A percentile compares a stretch with the other conserved stretches of the same genome.
Evolutionary conservation across 2,888 invertebrate species (phyloP).

Genomic region (Eurytoma adleriae): DNA sequence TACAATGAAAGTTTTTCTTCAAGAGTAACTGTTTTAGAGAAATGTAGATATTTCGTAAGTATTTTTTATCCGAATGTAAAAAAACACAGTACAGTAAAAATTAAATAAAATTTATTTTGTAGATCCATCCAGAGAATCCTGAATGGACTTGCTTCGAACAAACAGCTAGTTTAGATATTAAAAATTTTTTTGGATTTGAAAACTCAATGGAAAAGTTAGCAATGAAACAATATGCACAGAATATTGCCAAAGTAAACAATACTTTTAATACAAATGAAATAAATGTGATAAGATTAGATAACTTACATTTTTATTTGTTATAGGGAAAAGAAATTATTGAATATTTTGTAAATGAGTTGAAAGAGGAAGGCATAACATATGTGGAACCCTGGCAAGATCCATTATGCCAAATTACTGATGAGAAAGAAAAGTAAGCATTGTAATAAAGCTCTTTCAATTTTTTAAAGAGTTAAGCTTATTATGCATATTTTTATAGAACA

Average conservation of each 20-base stretch:
- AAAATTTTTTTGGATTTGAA: constrained; percentile 96
- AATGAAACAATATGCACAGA: constrained; percentile 95
- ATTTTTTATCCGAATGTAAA: constrained; percentile 1
- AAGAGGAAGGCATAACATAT: constrained; percentile 84
- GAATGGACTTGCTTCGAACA: constrained; percentile 98
- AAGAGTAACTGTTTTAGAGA: constrained; percentile 90
- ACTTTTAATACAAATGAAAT: constrained; percentile 16
- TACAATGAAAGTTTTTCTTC: constrained; percentile 93
- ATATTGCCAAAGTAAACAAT: constrained; percentile 83
- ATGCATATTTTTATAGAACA: constrained; percentile 56
- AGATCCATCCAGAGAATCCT: constrained; percentile 95
- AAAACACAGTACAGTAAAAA: background rate
- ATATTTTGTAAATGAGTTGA: constrained; percentile 87
- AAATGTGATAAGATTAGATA: background rate
- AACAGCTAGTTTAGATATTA: constrained; percentile 92
- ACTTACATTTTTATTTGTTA: constrained; percentile 14
- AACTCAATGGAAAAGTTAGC: constrained; percentile 95
- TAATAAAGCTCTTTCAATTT: background rate
- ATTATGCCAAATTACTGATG: constrained; percentile 32
- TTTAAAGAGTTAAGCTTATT: constrained; percentile 11
- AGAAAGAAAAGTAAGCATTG: constrained; percentile 40
- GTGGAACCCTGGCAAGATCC: constrained; percentile 81
- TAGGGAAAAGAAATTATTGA: constrained; percentile 97
- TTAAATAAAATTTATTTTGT: constrained; percentile 55
- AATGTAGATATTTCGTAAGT: constrained; percentile 91